Base-by-base conservation (phyloP, 2,888 invertebrate species). In the Andrena hattorfiana region DNA sequence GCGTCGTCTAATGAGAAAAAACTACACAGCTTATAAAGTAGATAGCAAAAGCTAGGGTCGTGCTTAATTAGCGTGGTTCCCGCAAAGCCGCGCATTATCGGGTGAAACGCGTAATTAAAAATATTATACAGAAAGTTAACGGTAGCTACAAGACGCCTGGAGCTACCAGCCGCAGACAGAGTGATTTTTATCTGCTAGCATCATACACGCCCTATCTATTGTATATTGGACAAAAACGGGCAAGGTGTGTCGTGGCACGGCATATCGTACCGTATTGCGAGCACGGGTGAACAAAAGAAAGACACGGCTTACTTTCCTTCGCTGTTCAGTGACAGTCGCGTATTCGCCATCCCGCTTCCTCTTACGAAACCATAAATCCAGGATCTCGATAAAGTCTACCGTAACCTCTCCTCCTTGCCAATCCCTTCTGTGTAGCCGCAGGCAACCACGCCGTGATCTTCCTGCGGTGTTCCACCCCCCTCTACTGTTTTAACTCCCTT, bases 311-410 rank as follows among this genome's bases (percentile, higher is more conserved):
- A 77, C 75, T 81, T 32, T 78, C 84, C 56, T 72, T 54, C 48
- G 72, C 78, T 64, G n/a, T 73, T 35, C 73, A 13, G 49, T 54
- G 28, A 20, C 63, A 32, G 56, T 48, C 54, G 23, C 77, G 28
- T 48, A 49, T 42, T 51, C 48, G 7, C 48, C 28, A n/a, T 68
- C 82, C 66, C 79, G 35, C 68, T 82, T 56, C 35, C 81, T 64
- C 80, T 69, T 28, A 67, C 67, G 60, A 63, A 83, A 67, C 85
- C 88, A 90, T 90, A 90, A 90, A 90, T 90, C 89, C 79, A 66
- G 67, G 81, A 80, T 86, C 87, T 87, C 90, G 87, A 90, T 90
- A 87, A 87, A 89, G 88, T 90, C 89, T 73, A 74, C 74, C 73
- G 60, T 77, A 77, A 75, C 70, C 54, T 51, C 62, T 48, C 64